phyloP scores from a whole-genome alignment of 2,888 invertebrate genomes.

The Sipha maydis region DNA sequence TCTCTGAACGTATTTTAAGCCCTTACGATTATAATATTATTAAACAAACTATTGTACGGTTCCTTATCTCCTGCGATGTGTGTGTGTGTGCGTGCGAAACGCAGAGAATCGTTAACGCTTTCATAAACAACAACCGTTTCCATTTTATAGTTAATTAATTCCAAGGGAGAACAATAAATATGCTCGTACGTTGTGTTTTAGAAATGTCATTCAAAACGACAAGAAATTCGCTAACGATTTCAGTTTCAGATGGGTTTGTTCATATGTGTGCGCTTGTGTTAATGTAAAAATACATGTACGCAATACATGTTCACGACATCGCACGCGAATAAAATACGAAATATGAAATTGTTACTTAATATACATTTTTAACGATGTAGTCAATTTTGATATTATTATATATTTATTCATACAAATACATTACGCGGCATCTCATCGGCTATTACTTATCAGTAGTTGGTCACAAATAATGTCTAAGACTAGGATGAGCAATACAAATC shows the following conservation, averaged over 20 bases:
- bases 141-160: slow-evolving; percentile 62
- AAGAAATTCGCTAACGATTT: slow-evolving; percentile 49
- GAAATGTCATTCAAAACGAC: slow-evolving; percentile 55
- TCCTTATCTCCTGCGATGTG: slow-evolving; percentile 44
- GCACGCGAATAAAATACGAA: neutral
- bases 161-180: slow-evolving; percentile 56
- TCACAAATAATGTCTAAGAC: no score
- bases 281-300: neutral
- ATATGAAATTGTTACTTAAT: no score
- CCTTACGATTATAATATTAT: slow-evolving; percentile 41
- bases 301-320: neutral
- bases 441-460: no score
- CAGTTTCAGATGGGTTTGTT: slow-evolving; percentile 17
- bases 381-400: no score
- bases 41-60: slow-evolving; percentile 47
- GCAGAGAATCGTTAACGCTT: slow-evolving; percentile 58
- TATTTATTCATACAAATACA: no score
- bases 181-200: slow-evolving; percentile 48
- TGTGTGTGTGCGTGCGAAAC: slow-evolving; percentile 39
- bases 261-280: neutral
- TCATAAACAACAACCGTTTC: slow-evolving; percentile 61
- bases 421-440: no score
- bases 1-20: slow-evolving; percentile 34
- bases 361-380: no score
- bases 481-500: no score